Evolutionary conservation across 1,140 invertebrate species (phyloP), one percentile per base, ranked within the genome.

Genomic region (Akabosia matsudoensis): DNA sequence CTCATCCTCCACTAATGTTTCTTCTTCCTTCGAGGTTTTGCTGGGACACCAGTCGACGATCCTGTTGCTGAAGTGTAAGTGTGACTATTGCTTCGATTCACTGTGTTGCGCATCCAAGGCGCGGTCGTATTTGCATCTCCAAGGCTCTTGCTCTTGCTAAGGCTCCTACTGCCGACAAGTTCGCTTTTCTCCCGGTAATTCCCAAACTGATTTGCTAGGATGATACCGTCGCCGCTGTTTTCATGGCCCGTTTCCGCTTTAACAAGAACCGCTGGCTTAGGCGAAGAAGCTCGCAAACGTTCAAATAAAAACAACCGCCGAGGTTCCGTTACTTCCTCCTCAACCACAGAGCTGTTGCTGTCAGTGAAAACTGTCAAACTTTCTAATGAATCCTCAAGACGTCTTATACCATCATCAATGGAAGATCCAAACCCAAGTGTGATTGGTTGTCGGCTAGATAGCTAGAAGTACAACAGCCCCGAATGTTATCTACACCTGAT

Each of bases 21-120:
- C 51, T 79, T 79, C 76, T 79, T 79, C 64, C 75, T 79, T 1
- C 78, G 64, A 28, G 77, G 77, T 37, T 79, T 79, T 1, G 75
- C 76, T 33, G 72, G 74, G 52, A 79, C 74, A 67, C 76, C 76
- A 52, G 0, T 73, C 74, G 73, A 73, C 73, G 52, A 74, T 76
- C 78, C 78, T 74, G 73, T 79, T 73, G 56, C 75, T 13, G 28
- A 30, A 30, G 7, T 76, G 30, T 7, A 30, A 30, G 26, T 78
- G 70, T 73, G 72, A 76, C 72, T 76, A 34, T 67, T 76, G 56
- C 76, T 76, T 64, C 61, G 22, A 31, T 30, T 67, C 24, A 67
- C 61, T 30, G 61, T 30, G 31, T 67, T 2, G 31, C 61, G 61
- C 26, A 28, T 30, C 61, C 61, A 67, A 4, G 61, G 61, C 3